Percentiles rank a stretch among this genome's conserved stretches.
phyloP scores from a whole-genome alignment of 2,797 vertebrate species.

The Pachyuromys duprasi region DNA sequence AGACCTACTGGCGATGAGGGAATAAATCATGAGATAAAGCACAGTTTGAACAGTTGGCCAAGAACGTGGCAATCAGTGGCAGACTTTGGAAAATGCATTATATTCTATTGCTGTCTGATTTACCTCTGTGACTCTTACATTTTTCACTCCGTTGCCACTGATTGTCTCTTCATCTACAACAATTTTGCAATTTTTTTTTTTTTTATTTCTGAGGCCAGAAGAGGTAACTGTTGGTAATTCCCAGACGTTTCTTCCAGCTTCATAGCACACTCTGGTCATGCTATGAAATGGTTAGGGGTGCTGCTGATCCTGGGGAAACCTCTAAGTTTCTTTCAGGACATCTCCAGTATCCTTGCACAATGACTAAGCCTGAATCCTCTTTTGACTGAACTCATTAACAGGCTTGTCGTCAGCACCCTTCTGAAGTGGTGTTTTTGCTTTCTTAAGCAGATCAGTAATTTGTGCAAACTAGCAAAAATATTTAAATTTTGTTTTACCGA shows the following conservation, averaged over 20 bases:
- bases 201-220: constrained; percentile 6
- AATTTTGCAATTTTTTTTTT: not conserved
- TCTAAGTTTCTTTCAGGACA: not conserved
- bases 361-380: constrained; percentile 24
- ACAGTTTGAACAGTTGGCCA: not conserved
- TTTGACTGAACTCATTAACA: not conserved
- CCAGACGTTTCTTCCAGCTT: not conserved
- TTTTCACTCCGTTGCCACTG: not conserved
- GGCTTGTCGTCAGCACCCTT: not conserved
- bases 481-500: not conserved
- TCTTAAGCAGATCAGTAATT: constrained; percentile 18
- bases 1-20: not conserved
- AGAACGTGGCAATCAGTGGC: not conserved
- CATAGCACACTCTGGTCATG: not conserved
- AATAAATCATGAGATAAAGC: not conserved
- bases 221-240: not conserved
- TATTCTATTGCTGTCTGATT: not conserved
- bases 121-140: not conserved
- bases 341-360: not conserved
- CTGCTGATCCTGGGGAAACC: not conserved
- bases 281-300: not conserved
- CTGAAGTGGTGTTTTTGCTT: not conserved
- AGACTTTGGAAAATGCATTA: not conserved
- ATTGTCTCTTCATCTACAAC: not conserved
- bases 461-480: not conserved